phyloP scores from a whole-genome alignment of 2,797 vertebrate species.

The Sus cebifrons region DNA sequence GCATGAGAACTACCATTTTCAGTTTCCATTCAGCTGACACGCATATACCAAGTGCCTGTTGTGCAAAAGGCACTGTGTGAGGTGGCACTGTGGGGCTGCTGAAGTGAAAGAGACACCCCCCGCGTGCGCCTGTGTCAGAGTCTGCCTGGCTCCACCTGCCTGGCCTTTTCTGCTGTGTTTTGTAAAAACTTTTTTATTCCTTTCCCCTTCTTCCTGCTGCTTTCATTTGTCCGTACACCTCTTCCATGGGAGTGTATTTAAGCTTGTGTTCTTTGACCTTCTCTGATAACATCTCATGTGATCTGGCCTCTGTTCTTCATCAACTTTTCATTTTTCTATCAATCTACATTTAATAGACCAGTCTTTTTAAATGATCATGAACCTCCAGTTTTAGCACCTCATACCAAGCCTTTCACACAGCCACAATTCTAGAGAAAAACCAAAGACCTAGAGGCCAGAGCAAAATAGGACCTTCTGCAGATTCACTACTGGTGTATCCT shows the following conservation, averaged over 20 bases:
- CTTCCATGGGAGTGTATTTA: constrained; percentile 42
- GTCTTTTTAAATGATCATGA: constrained; percentile 60
- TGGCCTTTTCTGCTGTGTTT: background rate
- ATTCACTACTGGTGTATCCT: constrained; percentile 79
- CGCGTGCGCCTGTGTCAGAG: constrained; percentile 39
- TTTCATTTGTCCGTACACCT: background rate
- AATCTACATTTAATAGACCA: constrained; percentile 54
- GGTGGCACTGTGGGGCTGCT: background rate
- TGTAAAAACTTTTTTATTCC: constrained; percentile 51
- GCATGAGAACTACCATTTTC: constrained; percentile 61
- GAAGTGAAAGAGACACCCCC: constrained; percentile 6
- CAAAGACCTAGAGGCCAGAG: constrained; percentile 85
- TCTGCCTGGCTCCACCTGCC: constrained; percentile 49
- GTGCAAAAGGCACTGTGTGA: constrained; percentile 15
- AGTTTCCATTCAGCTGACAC: constrained; percentile 62
- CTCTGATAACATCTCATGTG: constrained; percentile 67
- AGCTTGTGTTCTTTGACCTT: constrained; percentile 75
- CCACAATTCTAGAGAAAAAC: constrained; percentile 81
- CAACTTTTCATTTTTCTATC: constrained; percentile 56
- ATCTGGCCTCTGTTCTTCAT: constrained; percentile 76
- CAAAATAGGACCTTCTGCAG: constrained; percentile 68
- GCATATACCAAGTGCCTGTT: constrained; percentile 53
- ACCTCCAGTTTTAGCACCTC: constrained; percentile 69
- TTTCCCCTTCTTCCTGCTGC: constrained; percentile 3
- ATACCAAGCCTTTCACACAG: constrained; percentile 51